Base-by-base conservation (phyloP, 2,797 vertebrate species). In the Anabas testudineus region DNA sequence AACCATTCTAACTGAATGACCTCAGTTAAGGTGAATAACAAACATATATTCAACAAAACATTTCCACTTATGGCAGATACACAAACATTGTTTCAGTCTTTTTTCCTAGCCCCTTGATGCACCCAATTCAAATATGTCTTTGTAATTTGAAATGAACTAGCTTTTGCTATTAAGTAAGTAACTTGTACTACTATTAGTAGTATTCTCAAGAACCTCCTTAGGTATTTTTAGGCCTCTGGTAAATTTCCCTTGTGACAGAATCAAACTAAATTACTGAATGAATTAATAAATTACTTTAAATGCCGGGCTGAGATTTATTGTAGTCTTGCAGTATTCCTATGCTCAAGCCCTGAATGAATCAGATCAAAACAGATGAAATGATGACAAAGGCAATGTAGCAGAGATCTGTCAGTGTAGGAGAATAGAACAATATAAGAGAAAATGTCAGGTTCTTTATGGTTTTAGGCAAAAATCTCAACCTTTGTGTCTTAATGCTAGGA, bases 1-100 rank as follows among this genome's bases (percentile, higher is more conserved):
- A 75, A 41, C 42, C 55, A 24, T 74, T 71, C 47, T 86, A 58
- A 67, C 76, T 74, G 78, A 79, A 59, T 73, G 28, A 71, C 67
- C 54, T 77, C 54, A 60, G 32, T 53, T 54, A 41, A 63, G 54
- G 49, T 52, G 7, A 72, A 66, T 76, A 63, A 60, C 43, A 76
- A 47, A 66, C 12, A 7, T 37, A 53, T n/a, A 67, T 34, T 55
- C 43, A 78, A 41, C n/a, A 10, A 42, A 54, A 65, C 2, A 36
- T 39, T 34, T 47, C 14, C 63, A 37, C 39, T 43, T 28, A 51
- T 57, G 32, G 24, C 22, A 39, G 26, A 2, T 45, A 43, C 32
- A 34, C 64, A 76, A 32, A 51, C 3, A 45, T 5, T 13, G 32
- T n/a, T 52, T 32, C 6, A 57, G 21, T 26, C 1, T 63, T 48